Base-by-base conservation (phyloP, 2,888 invertebrate species). In the Eupithecia subfuscata region DNA sequence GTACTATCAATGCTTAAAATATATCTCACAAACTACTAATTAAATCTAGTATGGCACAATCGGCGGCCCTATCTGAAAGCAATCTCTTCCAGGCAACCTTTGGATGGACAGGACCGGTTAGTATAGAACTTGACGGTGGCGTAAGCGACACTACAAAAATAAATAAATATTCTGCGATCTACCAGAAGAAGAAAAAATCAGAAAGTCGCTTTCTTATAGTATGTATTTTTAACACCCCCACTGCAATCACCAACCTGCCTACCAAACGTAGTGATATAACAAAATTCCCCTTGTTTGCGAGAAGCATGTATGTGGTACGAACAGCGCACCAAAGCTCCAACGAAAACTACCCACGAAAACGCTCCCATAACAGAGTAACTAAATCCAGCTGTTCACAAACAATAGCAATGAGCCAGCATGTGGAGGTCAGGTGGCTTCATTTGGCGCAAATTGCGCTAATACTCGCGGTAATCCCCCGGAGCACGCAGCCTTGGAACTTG, bases 391-490 rank as follows among this genome's bases (percentile, higher is more conserved):
- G 56, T 25, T 40, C 65, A 11, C 34, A 37, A 65, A 34, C 64
- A 65, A 64, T 34, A 64, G 34, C 18, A 64, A 30, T 2, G 34
- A 8, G 7, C 34, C 70, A 43, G 74, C 74, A 64, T 65, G 43
- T 70, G 60, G 37, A 40, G 34, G 69, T 74, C 72, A 77, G 69
- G 70, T 70, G 75, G 72, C 69, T 75, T 70, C 74, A 77, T 77
- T 77, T 75, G 43, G 73, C 68, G 67, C 70, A 67, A 77, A 77
- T 73, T 77, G 72, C 72, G 70, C 67, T 77, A 73, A 77, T 77
- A 75, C 77, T 68, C 75, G 75, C 73, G 73, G 72, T 75, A 77
- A 77, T 73, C 72, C 64, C 52, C 48, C 12, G 48, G 56, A 75
- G 73, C 70, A 71, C 73, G 72, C 74, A 14, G 65, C n/a, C 11